Evolutionary conservation across 1,140 invertebrate species (phyloP).

Genomic region (Calephelis virginiensis): DNA sequence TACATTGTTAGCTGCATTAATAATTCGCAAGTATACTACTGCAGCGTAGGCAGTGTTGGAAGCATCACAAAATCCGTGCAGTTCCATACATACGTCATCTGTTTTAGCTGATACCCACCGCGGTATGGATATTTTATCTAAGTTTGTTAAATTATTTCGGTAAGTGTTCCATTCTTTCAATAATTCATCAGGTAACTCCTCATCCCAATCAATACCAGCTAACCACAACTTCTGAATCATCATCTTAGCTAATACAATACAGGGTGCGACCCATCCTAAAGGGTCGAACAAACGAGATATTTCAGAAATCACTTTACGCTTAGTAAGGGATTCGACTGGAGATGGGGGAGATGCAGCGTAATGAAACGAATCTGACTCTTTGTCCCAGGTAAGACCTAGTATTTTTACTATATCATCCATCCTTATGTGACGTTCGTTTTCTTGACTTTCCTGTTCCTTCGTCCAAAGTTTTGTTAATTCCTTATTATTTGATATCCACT

Average conservation of each 20-base stretch:
- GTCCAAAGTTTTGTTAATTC: conserved; percentile 6
- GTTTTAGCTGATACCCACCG: conserved; percentile 1
- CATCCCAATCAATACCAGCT: conserved; percentile 18
- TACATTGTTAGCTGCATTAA: not conserved
- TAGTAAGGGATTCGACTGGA: conserved; percentile 13
- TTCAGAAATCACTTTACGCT: conserved; percentile 19
- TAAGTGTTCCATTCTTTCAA: conserved; percentile 25
- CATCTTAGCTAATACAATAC: conserved; percentile 18
- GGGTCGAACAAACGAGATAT: conserved; percentile 18
- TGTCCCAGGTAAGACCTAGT: conserved; percentile 1
- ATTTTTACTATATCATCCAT: conserved; percentile 2
- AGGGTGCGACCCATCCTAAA: conserved; percentile 23
- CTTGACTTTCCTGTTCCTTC: not conserved
- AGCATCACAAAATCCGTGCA: not conserved
- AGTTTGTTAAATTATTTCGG: not conserved
- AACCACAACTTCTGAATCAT: too few species aligned
- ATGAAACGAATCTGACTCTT: conserved; percentile 21
- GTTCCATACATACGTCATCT: not conserved
- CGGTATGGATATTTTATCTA: not conserved
- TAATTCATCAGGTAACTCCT: conserved; percentile 17
- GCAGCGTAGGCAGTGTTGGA: not conserved
- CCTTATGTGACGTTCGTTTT: not conserved
- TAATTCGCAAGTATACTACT: not conserved
- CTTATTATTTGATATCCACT: conserved; percentile 20
- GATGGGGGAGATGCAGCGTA: conserved; percentile 17